Evolutionary conservation across 2,888 invertebrate genomes (phyloP), one percentile per base, ranked within the genome.

Genomic region (Nymphalis polychloros): DNA sequence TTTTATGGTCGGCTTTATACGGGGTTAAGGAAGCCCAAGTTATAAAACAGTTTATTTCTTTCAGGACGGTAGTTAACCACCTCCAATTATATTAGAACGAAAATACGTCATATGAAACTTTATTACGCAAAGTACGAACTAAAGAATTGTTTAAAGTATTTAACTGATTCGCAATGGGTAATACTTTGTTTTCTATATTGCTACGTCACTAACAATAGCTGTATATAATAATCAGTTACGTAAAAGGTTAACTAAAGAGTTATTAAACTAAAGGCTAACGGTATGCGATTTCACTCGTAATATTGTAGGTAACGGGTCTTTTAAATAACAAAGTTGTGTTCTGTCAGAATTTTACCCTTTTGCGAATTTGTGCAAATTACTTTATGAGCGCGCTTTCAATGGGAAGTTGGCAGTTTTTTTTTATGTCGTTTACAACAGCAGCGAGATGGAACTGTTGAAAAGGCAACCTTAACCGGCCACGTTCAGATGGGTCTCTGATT

Each of bases 41-140:
- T 89, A 91, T 92, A 91, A 91, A 92, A 91, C 89, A 87, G 87
- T 90, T 92, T 90, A 91, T 89, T 89, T 89, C 90, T 89, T 91
- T 87, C 85, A 84, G 81, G 86, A 83, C 82, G 81, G 81, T 78
- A 82, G 78, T 82, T 85, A 83, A 80, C 79, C 79, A 77, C 79
- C 81, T 63, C 61, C 61, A 70, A 70, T 70, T 66, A 70, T 72
- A 60, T 52, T 55, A 31, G 57, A 55, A 52, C 23, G 6, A 31
- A 49, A 57, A 62, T 57, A 47, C 49, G 41, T 20, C 59, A 61
- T 47, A 50, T 47, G 57, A 66, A 57, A 57, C 57, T 64, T 27
- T 19, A 16, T 63, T 27, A 55, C 17, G 13, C 13, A 5, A 1
- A 19, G 19, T n/a, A 57, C 17, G 53, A 53, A 27, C 53, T 53